These are phyloP conservation scores for Lasioglossum leucozonium DNA, from an alignment of 2,888 invertebrate species.

Conservation along the genomic window DNA sequence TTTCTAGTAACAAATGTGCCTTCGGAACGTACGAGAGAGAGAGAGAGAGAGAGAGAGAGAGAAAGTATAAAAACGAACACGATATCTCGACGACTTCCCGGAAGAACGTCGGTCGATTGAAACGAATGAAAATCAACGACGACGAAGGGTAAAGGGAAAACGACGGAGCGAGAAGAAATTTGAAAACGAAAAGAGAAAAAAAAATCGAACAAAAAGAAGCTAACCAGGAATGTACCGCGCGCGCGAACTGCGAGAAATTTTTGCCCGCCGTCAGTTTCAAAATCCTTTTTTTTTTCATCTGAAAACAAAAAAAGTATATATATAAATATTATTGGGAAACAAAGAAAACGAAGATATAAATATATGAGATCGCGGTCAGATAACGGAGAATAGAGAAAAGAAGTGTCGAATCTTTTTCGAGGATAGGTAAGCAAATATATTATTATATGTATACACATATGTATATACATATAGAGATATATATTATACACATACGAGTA, in stretches of 20 bases:
- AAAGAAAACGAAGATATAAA: conserved; percentile 25
- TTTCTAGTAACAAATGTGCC: conserved; percentile 72
- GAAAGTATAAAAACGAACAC: conserved; percentile 24
- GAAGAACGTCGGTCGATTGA: conserved; percentile 26
- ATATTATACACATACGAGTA: conserved; percentile 42
- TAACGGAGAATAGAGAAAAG: not conserved
- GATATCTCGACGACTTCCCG: conserved; percentile 27
- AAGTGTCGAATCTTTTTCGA: conserved; percentile 51
- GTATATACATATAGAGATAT: conserved; percentile 46
- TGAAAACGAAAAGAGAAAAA: conserved; percentile 18
- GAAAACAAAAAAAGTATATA: conserved; percentile 11
- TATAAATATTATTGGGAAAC: conserved; percentile 3
- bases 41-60: not conserved
- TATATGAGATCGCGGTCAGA: conserved; percentile 27
- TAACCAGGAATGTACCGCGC: conserved; percentile 27
- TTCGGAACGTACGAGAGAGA: conserved; percentile 65
- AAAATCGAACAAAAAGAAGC: not conserved
- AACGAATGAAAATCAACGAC: not conserved
- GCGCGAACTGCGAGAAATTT: conserved; percentile 45
- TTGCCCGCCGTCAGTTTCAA: conserved; percentile 41
- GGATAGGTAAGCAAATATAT: conserved; percentile 58
- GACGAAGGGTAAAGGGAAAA: not conserved
- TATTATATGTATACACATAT: conserved; percentile 55
- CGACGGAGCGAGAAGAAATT: not conserved
- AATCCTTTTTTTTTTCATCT: conserved; percentile 23